Base-by-base conservation (phyloP, 2,888 invertebrate species). In the Cloeon dipterum region DNA sequence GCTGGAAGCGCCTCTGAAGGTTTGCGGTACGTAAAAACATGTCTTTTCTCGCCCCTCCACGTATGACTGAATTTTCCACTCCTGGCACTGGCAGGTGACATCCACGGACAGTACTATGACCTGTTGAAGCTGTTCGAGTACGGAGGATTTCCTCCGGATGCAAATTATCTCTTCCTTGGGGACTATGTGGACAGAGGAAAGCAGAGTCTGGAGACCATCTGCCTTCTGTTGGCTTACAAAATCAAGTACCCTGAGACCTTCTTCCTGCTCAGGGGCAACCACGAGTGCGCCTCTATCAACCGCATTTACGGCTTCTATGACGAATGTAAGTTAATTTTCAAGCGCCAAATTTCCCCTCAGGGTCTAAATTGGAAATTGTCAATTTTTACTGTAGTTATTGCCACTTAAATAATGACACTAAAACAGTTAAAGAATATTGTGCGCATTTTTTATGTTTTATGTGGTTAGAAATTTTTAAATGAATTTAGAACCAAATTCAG, bases 231-330 rank as follows among this genome's bases (percentile, higher is more conserved):
- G 47, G 93, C 94, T 33, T 96, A 96, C 66, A 96, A 98, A 68
- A 94, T 94, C 54, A 94, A 94, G 66, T 94, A 94, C 59, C 93
- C 93, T 36, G 93, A 96, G 59, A 96, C 94, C 59, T 94, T 94
- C 67, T 94, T 94, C 66, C 68, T 98, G 49, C 67, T 96, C 49
- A 68, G 94, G 58, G 94, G 94, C 47, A 96, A 96, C 61, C 94
- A 96, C 57, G 94, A 94, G 56, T 94, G 94, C 59, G 93, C 94
- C 46, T 88, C 86, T 57, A 96, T 94, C 60, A 96, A 94, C 66
- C 76, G 93, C 65, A 91, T 91, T 63, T 93, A 93, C 61, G 91
- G 91, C 55, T 94, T 94, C 63, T 94, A 93, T 59, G 93, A 94
- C 57, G 93, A 94, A 63, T 94, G 93, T 64, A 57, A 61, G 60